Percentiles rank a stretch among this genome's conserved stretches.
phyloP scores from a whole-genome alignment of 2,888 invertebrate genomes.

The Rotaria sp. region DNA sequence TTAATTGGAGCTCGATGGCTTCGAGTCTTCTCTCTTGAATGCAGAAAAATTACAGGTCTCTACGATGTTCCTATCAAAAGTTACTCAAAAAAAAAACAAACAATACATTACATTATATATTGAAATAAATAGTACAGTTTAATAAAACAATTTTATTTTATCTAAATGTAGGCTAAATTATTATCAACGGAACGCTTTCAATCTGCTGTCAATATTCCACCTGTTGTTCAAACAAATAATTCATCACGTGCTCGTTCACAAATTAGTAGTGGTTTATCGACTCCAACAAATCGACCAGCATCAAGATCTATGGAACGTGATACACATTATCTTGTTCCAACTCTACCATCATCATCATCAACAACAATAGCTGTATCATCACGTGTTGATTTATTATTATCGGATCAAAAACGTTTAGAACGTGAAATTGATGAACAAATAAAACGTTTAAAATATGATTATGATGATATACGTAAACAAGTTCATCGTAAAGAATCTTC shows the following conservation, averaged over 20 bases:
- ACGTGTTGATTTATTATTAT: neutral
- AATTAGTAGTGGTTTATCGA: neutral
- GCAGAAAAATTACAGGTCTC: too few relatives aligned
- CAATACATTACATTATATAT: too few relatives aligned
- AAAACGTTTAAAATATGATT: neutral
- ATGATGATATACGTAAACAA: neutral
- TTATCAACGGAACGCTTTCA: neutral
- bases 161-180: neutral
- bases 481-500: neutral
- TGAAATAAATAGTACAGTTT: too few relatives aligned
- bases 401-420: slow-evolving; percentile 27
- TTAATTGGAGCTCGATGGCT: too few relatives aligned
- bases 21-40: too few relatives aligned
- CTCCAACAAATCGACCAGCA: neutral
- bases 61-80: too few relatives aligned
- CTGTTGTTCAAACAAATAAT: neutral
- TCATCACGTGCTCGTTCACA: neutral
- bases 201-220: neutral
- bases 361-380: neutral
- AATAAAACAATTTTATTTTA: neutral
- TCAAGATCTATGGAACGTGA: neutral
- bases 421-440: slow-evolving; percentile 1
- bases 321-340: neutral
- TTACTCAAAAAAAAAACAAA: too few relatives aligned
- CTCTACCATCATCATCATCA: neutral